Base-by-base conservation (phyloP, 2,888 invertebrate species). In the Teinopalpus imperialis region DNA sequence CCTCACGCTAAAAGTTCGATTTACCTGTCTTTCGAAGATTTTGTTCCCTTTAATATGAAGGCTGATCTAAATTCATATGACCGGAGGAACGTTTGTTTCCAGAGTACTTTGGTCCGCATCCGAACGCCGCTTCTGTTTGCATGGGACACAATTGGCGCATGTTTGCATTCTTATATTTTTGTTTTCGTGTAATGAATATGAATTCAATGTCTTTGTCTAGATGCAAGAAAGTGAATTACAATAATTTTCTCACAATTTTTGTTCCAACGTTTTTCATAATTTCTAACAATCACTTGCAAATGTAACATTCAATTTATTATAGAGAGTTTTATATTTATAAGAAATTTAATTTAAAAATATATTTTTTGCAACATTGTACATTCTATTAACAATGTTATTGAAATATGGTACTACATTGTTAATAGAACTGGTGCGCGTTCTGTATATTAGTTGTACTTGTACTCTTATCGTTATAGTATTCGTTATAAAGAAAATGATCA, bases 111-210 rank as follows among this genome's bases (percentile, higher is more conserved):
- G 63, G 35, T 46, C 35, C 45, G 27, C 29, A 46, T 41, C 34
- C 30, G 40, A 40, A 41, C 14, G 43, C 26, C 20, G 41, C 45
- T 68, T 69, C 66, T 59, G 70, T 79, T 78, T 80, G 79, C 78
- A 74, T 74, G 81, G 79, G 82, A 80, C 80, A 79, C 79, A 82
- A 86, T 85, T 82, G n/a, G 83, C 72, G 69, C 74, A 66, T 82
- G 82, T 87, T 86, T 83, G 85, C 86, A 85, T 83, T 85, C 86
- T 83, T 85, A 85, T 83, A 72, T 79, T 78, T 76, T 82, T 82
- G 78, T 82, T 83, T 85, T 86, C 81, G 82, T 81, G 81, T 75
- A 74, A 70, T 72, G 81, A 83, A 86, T 85, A 80, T 76, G 77
- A 81, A 85, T 85, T 71, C 75, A 74, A 68, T 16, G 4, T 68